These are phyloP conservation scores for Drosophila leonis DNA, from an alignment of 2,888 invertebrate genomes.

Conservation along the genomic window DNA sequence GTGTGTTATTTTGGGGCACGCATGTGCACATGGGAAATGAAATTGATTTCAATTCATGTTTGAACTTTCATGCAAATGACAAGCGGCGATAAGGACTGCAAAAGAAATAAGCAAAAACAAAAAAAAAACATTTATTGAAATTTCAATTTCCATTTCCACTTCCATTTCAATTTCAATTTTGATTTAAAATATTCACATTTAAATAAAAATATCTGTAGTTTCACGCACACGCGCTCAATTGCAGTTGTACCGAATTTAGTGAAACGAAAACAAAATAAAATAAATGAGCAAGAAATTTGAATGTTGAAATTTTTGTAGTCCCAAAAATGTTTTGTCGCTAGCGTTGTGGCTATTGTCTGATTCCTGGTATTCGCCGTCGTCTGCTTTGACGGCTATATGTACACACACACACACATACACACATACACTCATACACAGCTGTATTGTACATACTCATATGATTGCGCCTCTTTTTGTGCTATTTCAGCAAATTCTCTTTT, in stretches of 20 bases:
- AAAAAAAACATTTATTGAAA: slow-evolving; percentile 1
- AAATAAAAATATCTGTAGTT: background rate
- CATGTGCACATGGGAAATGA: slow-evolving; percentile 27
- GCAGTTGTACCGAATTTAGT: slow-evolving; percentile 14
- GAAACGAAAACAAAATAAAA: slow-evolving; percentile 21
- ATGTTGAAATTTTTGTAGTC: slow-evolving; percentile 58
- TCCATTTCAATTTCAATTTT: background rate
- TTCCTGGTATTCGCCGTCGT: slow-evolving; percentile 31
- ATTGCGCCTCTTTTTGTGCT: slow-evolving; percentile 44
- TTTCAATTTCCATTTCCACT: background rate
- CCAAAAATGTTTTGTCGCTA: slow-evolving; percentile 52
- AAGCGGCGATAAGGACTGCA: slow-evolving; percentile 30
- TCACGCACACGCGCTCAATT: slow-evolving; percentile 7
- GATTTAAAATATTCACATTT: background rate
- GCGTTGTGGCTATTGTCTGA: slow-evolving; percentile 58
- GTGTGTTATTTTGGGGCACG: slow-evolving; percentile 23
- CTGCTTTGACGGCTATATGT: slow-evolving; percentile 20
- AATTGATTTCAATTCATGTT: slow-evolving; percentile 27
- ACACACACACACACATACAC: slow-evolving; percentile 2
- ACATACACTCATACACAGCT: background rate
- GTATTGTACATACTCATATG: background rate
- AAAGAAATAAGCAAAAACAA: slow-evolving; percentile 7
- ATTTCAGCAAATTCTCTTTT: slow-evolving; percentile 57
- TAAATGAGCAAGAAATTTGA: slow-evolving; percentile 34
- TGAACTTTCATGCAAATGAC: slow-evolving; percentile 15